Conservation (phyloP, 2,888 invertebrate species). For the Rhodophaea formosa region DNA sequence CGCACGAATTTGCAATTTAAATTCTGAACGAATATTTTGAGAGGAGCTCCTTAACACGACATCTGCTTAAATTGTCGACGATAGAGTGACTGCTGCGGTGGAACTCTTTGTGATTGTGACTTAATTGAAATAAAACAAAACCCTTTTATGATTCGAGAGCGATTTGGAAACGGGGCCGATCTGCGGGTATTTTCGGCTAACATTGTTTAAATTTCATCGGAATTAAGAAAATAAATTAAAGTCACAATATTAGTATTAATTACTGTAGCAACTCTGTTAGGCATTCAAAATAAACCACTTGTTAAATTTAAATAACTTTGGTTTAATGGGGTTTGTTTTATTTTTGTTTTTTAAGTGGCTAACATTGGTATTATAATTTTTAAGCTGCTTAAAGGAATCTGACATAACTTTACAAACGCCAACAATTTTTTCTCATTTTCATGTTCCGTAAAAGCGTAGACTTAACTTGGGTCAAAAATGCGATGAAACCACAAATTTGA, state of each 20-base stretch:
- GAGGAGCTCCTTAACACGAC: slow-evolving; percentile 82
- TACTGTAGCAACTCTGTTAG: background rate
- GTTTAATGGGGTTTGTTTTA: too few species aligned
- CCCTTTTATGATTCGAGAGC: slow-evolving; percentile 55
- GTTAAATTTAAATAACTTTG: too few species aligned
- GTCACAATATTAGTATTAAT: background rate
- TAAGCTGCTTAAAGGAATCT: too few species aligned
- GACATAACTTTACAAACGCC: too few species aligned
- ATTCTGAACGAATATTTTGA: slow-evolving; percentile 75
- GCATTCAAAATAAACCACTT: too few species aligned
- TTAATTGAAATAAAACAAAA: slow-evolving; percentile 79
- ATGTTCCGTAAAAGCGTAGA: too few species aligned
- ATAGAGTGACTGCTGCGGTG: slow-evolving; percentile 73
- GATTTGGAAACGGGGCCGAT: slow-evolving; percentile 40
- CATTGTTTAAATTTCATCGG: slow-evolving; percentile 24
- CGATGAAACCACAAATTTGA: too few species aligned
- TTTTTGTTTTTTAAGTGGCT: too few species aligned
- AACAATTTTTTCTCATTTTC: too few species aligned
- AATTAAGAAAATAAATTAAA: background rate
- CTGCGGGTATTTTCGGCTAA: slow-evolving; percentile 39
- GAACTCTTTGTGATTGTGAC: slow-evolving; percentile 72
- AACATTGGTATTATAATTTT: too few species aligned
- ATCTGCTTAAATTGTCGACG: slow-evolving; percentile 79
- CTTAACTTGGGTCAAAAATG: too few species aligned
- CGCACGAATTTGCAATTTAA: slow-evolving; percentile 81